Evolutionary conservation across 2,797 vertebrate species (phyloP).

Genomic region (Melanotaenia trifasciata): DNA sequence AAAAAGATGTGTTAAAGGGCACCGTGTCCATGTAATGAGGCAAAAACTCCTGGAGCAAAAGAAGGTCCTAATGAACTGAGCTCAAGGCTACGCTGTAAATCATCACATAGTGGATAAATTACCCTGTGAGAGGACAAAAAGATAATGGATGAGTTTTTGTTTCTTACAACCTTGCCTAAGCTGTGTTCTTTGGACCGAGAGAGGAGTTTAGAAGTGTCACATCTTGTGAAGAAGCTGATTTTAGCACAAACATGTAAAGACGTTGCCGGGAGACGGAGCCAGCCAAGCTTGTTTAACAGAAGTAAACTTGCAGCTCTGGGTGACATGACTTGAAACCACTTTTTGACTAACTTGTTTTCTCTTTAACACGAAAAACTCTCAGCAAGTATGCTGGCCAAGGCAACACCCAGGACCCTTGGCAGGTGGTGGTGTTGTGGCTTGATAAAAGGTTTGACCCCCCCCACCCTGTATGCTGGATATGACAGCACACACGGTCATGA

Average conservation of each 20-base stretch:
- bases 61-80: slow-evolving; percentile 22
- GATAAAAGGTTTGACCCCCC: slow-evolving; percentile 76
- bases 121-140: slow-evolving; percentile 24
- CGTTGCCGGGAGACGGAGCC: slow-evolving; percentile 38
- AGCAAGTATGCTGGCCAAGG: slow-evolving; percentile 22
- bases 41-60: slow-evolving; percentile 11
- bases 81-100: slow-evolving; percentile 27
- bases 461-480: slow-evolving; percentile 22
- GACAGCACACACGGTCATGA: slow-evolving; percentile 44
- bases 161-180: slow-evolving; percentile 20
- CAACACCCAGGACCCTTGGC: slow-evolving; percentile 61
- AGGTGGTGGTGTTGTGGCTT: slow-evolving; percentile 72
- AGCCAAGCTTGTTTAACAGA: slow-evolving; percentile 35
- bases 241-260: slow-evolving; percentile 54
- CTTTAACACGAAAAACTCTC: slow-evolving; percentile 10
- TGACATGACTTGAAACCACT: slow-evolving; percentile 27
- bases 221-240: slow-evolving; percentile 53
- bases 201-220: slow-evolving; percentile 43
- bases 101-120: slow-evolving; percentile 30
- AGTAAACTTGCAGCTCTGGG: slow-evolving; percentile 5
- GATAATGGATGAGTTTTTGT: slow-evolving; percentile 44
- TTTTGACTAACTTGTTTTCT: slow-evolving; percentile 14
- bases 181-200: slow-evolving; percentile 26
- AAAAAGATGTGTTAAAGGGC: not conserved
- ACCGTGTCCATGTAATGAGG: not conserved